Percentiles rank a stretch among this genome's conserved stretches.
phyloP scores from a whole-genome alignment of 2,113 vertebrate genomes.

The Reinhardtius hippoglossoides region DNA sequence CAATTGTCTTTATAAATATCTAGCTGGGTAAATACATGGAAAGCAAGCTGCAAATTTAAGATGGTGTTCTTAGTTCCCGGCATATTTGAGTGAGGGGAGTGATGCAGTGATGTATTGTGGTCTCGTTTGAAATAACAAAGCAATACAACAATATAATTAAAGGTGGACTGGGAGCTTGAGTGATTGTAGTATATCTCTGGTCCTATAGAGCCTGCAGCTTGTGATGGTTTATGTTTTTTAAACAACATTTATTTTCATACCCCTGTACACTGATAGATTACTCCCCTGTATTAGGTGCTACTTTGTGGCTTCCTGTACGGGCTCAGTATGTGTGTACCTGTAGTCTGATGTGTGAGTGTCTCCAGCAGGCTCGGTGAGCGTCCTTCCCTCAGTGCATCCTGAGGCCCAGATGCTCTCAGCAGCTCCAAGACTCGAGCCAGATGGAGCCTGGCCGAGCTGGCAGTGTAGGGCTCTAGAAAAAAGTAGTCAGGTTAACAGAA shows the following conservation, averaged over 20 bases:
- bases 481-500: slow-evolving; percentile 4
- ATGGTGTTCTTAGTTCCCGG: no score
- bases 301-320: background rate
- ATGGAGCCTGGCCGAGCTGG: slow-evolving; percentile 78
- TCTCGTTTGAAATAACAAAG: no score
- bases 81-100: no score
- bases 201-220: no score
- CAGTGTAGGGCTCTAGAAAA: slow-evolving; percentile 82
- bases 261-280: background rate
- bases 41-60: no score
- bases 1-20: no score
- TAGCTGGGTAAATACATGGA: no score
- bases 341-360: slow-evolving; percentile 75
- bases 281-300: background rate
- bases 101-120: no score
- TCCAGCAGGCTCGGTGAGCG: slow-evolving; percentile 82
- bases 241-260: background rate
- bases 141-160: no score
- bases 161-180: no score
- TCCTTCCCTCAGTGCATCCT: slow-evolving; percentile 83
- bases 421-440: slow-evolving; percentile 83
- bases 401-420: slow-evolving; percentile 77
- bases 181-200: no score
- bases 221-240: no score
- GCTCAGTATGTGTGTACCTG: slow-evolving; percentile 59